Conservation (phyloP, 2,888 invertebrate genomes). For the Shargacucullia verbasci region DNA sequence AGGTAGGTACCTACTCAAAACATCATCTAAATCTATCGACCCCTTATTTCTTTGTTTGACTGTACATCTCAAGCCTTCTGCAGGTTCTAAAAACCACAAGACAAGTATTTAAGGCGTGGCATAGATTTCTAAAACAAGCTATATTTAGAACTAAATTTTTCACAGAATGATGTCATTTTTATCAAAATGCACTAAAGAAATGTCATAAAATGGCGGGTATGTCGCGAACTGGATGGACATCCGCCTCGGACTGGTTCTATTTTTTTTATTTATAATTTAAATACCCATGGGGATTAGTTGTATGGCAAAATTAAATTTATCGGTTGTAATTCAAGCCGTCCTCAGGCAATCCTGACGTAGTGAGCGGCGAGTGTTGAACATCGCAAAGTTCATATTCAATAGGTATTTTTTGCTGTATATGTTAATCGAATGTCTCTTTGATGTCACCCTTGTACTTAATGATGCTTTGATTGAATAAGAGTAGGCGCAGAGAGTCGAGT, state of each 20-base stretch:
- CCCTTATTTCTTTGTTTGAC: too few relatives aligned
- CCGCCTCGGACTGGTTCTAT: constrained; percentile 37
- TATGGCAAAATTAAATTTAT: constrained; percentile 13
- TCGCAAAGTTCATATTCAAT: constrained; percentile 40
- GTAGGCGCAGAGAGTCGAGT: constrained; percentile 21
- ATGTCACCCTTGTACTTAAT: constrained; percentile 60
- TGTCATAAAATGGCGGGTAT: constrained; percentile 33
- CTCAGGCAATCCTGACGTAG: constrained; percentile 35
- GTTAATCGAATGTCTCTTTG: constrained; percentile 52
- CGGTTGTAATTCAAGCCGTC: constrained; percentile 24
- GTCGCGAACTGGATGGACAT: constrained; percentile 20
- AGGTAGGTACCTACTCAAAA: too few relatives aligned
- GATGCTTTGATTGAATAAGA: constrained; percentile 55
- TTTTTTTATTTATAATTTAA: not conserved
- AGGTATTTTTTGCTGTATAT: constrained; percentile 51
- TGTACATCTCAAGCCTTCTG: not conserved
- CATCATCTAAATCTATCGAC: too few relatives aligned
- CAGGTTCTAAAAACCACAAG: not conserved
- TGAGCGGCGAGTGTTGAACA: constrained; percentile 43
- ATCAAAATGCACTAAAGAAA: constrained; percentile 19
- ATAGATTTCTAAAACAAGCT: constrained; percentile 23
- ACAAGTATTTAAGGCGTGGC: constrained; percentile 37
- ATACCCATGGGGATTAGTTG: not conserved
- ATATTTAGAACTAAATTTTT: constrained; percentile 25
- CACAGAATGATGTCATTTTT: constrained; percentile 45